Evolutionary conservation across 2,797 vertebrate species (phyloP).

Genomic region (Eulemur albifrons): DNA sequence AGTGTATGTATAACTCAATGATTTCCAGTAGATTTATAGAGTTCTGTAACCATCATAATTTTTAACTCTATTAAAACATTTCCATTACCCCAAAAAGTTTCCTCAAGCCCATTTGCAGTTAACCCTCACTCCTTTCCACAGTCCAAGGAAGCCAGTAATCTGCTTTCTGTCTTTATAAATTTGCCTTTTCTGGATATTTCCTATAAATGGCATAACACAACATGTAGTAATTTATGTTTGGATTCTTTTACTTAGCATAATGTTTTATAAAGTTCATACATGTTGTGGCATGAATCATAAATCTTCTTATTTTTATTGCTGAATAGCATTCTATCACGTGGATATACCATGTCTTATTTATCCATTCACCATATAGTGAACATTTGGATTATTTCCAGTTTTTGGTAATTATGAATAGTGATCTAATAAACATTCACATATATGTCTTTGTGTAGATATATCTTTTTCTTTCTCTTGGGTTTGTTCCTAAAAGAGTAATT

Average conservation of each 20-base stretch:
- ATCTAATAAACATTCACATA: background rate
- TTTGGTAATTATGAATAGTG: background rate
- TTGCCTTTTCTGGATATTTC: conserved; percentile 10
- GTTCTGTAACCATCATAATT: background rate
- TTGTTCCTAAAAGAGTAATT: conserved; percentile 16
- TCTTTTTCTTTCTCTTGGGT: background rate
- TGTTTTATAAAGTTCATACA: background rate
- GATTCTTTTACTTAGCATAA: background rate
- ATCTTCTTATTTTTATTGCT: background rate
- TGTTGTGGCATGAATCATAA: background rate
- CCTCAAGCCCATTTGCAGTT: background rate
- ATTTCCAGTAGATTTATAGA: background rate
- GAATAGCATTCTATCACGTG: background rate
- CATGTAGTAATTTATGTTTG: background rate
- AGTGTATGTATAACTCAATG: background rate
- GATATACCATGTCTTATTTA: background rate
- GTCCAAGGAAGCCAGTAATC: background rate
- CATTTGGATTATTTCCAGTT: background rate
- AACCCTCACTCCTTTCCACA: background rate
- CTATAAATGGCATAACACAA: background rate
- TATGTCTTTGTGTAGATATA: background rate
- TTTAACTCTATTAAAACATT: background rate
- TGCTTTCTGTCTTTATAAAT: background rate
- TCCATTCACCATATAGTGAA: background rate
- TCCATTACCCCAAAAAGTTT: background rate